phyloP scores from a whole-genome alignment of 2,888 invertebrate genomes.

The Orthosia gothica region DNA sequence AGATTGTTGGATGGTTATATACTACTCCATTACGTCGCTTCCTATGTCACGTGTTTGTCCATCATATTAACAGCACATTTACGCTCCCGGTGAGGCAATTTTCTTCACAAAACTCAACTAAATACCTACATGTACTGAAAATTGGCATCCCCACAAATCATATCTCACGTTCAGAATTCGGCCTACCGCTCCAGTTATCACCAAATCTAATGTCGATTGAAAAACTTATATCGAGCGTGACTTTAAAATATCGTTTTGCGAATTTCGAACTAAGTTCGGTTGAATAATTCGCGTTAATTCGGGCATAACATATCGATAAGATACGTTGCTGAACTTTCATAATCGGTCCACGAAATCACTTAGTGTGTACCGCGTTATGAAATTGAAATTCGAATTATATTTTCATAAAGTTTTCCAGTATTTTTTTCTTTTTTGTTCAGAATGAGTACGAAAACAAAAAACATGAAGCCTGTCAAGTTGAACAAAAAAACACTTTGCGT shows the following conservation, averaged over 20 bases:
- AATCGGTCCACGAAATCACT: constrained; percentile 36
- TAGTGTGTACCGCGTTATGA: constrained; percentile 27
- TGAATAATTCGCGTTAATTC: constrained; percentile 64
- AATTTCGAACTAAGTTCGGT: constrained; percentile 58
- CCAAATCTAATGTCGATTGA: constrained; percentile 71
- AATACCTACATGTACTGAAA: neutral
- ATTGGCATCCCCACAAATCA: constrained; percentile 42
- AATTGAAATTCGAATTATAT: constrained; percentile 3
- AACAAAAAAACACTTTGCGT: neutral
- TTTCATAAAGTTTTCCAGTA: neutral
- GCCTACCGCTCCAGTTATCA: constrained; percentile 67
- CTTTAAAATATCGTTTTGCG: constrained; percentile 63
- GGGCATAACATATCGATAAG: constrained; percentile 45
- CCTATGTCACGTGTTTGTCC: no score
- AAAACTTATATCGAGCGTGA: constrained; percentile 70
- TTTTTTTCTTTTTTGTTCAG: neutral
- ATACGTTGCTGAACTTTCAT: constrained; percentile 54
- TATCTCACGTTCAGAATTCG: constrained; percentile 44
- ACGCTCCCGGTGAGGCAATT: neutral
- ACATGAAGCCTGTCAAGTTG: neutral
- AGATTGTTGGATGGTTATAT: no score
- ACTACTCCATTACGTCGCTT: no score
- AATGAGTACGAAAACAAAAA: constrained; percentile 7
- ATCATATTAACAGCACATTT: no score
- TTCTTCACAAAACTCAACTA: neutral